A percentile compares a stretch with the other conserved stretches of the same genome.
Evolutionary conservation across 2,797 vertebrate species (phyloP).

Genomic region (Antrozous pallidus): DNA sequence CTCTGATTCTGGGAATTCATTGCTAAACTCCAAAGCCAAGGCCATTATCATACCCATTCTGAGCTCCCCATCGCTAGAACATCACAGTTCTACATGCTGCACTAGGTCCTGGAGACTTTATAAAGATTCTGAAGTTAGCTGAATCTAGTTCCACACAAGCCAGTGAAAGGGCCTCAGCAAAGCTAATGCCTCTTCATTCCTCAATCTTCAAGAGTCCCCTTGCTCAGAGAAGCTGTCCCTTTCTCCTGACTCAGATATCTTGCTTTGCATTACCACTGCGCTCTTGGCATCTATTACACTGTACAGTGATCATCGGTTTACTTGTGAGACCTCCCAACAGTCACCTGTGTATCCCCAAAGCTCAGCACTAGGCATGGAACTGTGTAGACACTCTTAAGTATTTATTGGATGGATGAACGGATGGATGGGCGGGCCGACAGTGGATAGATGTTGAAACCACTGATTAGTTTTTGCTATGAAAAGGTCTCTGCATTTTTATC

Average conservation of each 20-base stretch:
- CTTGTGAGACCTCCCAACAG: neutral
- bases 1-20: neutral
- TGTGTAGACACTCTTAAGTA: neutral
- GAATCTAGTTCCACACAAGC: neutral
- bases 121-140: neutral
- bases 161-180: neutral
- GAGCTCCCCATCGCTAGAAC: neutral
- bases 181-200: neutral
- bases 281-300: neutral
- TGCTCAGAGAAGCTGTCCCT: neutral
- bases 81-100: neutral
- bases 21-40: neutral
- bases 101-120: neutral
- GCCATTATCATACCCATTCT: neutral
- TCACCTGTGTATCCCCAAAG: neutral
- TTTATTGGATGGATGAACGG: neutral
- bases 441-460: neutral
- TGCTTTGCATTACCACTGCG: neutral
- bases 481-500: neutral
- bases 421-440: neutral
- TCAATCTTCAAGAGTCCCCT: neutral
- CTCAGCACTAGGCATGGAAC: neutral
- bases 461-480: slow-evolving; percentile 25
- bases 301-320: neutral
- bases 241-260: neutral